A percentile compares a stretch with the other conserved stretches of the same genome.
phyloP scores from a whole-genome alignment of 2,888 invertebrate species.

The Nebria salina region DNA sequence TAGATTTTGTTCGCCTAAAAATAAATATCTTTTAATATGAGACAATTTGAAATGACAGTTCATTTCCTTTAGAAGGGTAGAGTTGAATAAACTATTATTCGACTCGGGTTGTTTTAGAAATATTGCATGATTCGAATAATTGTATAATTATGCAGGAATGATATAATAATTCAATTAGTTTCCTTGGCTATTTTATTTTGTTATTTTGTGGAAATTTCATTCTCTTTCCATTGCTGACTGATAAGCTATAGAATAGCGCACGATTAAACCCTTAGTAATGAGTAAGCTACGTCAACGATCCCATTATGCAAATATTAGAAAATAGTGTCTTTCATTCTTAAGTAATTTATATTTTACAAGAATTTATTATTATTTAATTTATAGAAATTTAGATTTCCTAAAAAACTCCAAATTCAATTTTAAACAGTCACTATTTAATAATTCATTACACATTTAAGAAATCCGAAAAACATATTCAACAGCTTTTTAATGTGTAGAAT shows the following conservation, averaged over 20 bases:
- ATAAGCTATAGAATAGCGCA: not conserved
- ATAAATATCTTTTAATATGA: not conserved
- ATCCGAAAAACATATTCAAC: too few species aligned
- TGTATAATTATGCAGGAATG: slow-evolving; percentile 10
- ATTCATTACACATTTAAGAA: too few species aligned
- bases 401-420: too few species aligned
- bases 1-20: too few species aligned
- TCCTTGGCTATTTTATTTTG: not conserved
- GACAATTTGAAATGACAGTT: slow-evolving; percentile 18
- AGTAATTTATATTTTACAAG: too few species aligned
- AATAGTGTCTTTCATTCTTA: too few species aligned
- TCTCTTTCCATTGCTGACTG: not conserved
- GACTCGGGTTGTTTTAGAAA: slow-evolving; percentile 12
- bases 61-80: slow-evolving; percentile 3
- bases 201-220: not conserved
- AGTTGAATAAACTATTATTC: slow-evolving; percentile 6
- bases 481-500: too few species aligned
- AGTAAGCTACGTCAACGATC: too few species aligned
- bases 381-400: too few species aligned
- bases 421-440: too few species aligned
- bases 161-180: slow-evolving; percentile 2
- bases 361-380: too few species aligned
- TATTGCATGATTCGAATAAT: slow-evolving; percentile 13
- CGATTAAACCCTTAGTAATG: not conserved
- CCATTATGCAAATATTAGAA: too few species aligned